These are phyloP conservation scores for Pollenia amentaria DNA, from an alignment of 2,888 invertebrate species.

Conservation along the genomic window DNA sequence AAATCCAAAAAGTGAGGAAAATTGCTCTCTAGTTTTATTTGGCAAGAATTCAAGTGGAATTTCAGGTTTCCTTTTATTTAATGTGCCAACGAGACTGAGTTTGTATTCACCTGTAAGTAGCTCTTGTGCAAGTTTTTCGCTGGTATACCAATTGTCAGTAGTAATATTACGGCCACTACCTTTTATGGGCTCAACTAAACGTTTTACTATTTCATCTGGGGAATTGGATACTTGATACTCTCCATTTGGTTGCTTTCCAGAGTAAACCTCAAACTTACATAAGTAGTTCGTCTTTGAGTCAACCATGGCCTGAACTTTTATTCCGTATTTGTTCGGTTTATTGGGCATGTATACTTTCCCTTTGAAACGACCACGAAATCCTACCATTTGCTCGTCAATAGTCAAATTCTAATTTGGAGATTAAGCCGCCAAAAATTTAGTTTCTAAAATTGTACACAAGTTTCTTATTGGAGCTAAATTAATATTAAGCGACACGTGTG, in stretches of 20 bases:
- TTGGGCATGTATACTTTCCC: slow-evolving; percentile 41
- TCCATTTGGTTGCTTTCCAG: slow-evolving; percentile 63
- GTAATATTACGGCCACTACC: slow-evolving; percentile 46
- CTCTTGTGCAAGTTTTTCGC: slow-evolving; percentile 48
- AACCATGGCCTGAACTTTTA: slow-evolving; percentile 62
- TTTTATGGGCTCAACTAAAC: slow-evolving; percentile 42
- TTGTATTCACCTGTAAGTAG: slow-evolving; percentile 59
- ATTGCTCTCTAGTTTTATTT: slow-evolving; percentile 39
- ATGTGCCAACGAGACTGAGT: slow-evolving; percentile 66
- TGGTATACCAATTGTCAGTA: slow-evolving; percentile 50
- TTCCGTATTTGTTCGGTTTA: slow-evolving; percentile 26
- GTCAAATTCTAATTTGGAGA: slow-evolving; percentile 47
- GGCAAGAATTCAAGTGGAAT: slow-evolving; percentile 51
- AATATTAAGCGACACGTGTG: no score
- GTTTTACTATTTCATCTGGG: slow-evolving; percentile 59
- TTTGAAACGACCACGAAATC: slow-evolving; percentile 46
- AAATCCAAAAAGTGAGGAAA: slow-evolving; percentile 36
- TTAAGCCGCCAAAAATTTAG: neutral
- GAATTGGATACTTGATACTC: slow-evolving; percentile 44
- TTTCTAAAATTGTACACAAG: no score
- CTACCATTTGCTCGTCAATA: slow-evolving; percentile 45
- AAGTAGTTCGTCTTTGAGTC: slow-evolving; percentile 61
- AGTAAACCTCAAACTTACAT: slow-evolving; percentile 62
- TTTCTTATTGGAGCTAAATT: no score
- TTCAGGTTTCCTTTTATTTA: slow-evolving; percentile 65